A percentile compares a stretch with the other conserved stretches of the same genome.
phyloP scores from a whole-genome alignment of 2,797 vertebrate species.

The Oophaga sylvatica region DNA sequence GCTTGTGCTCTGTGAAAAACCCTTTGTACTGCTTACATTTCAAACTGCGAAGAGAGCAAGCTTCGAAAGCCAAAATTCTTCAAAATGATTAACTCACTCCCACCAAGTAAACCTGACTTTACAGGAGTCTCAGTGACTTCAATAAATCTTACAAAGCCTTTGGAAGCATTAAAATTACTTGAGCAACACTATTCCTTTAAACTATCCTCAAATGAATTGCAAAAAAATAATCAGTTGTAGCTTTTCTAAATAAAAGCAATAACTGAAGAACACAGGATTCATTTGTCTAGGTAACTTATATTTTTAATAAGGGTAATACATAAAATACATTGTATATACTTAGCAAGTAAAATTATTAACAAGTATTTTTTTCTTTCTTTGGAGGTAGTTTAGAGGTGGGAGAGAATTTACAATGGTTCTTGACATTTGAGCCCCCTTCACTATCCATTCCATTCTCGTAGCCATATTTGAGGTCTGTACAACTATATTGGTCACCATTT shows the following conservation, averaged over 20 bases:
- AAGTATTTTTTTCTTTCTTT: background rate
- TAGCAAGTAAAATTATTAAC: no score
- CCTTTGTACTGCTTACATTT: slow-evolving; percentile 44
- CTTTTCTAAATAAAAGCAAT: slow-evolving; percentile 29
- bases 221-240: background rate
- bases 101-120: slow-evolving; percentile 52
- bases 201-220: slow-evolving; percentile 29
- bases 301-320: background rate
- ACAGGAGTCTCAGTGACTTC: slow-evolving; percentile 50
- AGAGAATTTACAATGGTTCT: background rate
- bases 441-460: no score
- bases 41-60: slow-evolving; percentile 39
- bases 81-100: slow-evolving; percentile 54
- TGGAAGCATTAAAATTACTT: slow-evolving; percentile 57
- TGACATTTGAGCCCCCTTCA: background rate
- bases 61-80: slow-evolving; percentile 53
- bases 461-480: no score
- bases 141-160: slow-evolving; percentile 53
- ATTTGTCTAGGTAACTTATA: background rate
- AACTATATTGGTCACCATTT: no score
- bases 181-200: slow-evolving; percentile 35
- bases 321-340: background rate
- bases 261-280: slow-evolving; percentile 11
- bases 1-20: slow-evolving; percentile 32
- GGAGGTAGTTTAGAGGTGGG: background rate